Conservation (phyloP, 1,140 invertebrate species). For the Ephestia elutella region DNA sequence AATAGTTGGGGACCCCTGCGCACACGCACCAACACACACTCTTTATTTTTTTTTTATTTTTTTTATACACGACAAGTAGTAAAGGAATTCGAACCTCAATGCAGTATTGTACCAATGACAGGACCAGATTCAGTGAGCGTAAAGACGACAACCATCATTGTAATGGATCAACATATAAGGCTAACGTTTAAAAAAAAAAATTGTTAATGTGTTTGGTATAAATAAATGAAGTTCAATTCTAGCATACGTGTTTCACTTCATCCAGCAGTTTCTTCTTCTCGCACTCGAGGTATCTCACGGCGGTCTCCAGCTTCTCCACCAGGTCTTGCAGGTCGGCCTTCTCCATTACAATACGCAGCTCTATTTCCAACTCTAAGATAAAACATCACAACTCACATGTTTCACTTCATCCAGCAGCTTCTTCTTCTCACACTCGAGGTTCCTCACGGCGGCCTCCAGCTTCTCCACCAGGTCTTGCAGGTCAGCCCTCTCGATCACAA, state of each 20-base stretch:
- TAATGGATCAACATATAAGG: too few species aligned
- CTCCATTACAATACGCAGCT: constrained; percentile 80
- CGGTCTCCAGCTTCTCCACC: constrained; percentile 80
- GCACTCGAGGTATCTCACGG: constrained; percentile 78
- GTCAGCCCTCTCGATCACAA: constrained; percentile 82
- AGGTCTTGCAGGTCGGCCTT: constrained; percentile 84
- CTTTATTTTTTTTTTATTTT: too few species aligned
- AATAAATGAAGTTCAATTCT: too few species aligned
- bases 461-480: constrained; percentile 84
- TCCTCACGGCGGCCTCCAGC: constrained; percentile 77
- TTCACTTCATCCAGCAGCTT: constrained; percentile 82
- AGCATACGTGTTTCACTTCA: constrained; percentile 81
- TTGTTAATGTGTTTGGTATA: too few species aligned
- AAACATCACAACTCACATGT: constrained; percentile 68
- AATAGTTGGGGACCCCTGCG: too few species aligned
- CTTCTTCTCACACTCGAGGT: constrained; percentile 82
- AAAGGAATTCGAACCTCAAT: too few species aligned
- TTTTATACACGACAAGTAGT: too few species aligned
- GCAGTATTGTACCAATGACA: too few species aligned
- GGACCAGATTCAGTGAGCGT: too few species aligned
- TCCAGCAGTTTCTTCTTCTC: constrained; percentile 83
- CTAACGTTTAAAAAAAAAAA: too few species aligned
- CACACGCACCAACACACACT: too few species aligned
- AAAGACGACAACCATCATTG: too few species aligned
- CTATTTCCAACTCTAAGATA: constrained; percentile 84